phyloP scores from a whole-genome alignment of 2,888 invertebrate species.

The Drosophila peninsularis region DNA sequence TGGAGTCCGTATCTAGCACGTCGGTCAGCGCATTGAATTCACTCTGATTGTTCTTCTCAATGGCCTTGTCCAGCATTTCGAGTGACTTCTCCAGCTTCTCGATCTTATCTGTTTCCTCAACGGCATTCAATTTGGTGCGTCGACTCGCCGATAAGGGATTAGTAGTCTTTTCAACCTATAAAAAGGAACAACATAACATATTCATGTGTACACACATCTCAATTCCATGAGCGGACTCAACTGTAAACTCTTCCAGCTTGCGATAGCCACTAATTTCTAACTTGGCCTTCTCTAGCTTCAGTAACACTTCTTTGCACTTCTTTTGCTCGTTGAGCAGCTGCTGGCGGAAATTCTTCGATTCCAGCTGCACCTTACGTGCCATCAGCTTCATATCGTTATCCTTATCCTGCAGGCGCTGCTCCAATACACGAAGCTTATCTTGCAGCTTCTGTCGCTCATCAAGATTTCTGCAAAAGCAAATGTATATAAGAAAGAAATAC shows the following conservation, averaged over 20 bases:
- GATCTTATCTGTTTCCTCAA: slow-evolving; percentile 65
- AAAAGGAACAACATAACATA: neutral
- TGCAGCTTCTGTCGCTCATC: slow-evolving; percentile 90
- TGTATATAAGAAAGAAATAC: neutral
- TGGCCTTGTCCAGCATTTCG: slow-evolving; percentile 68
- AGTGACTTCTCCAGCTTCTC: slow-evolving; percentile 70
- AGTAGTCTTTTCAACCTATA: slow-evolving; percentile 38
- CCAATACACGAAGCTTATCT: slow-evolving; percentile 87
- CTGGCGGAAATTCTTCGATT: slow-evolving; percentile 90
- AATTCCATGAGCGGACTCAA: slow-evolving; percentile 26
- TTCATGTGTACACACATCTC: no score
- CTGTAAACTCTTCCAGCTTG: slow-evolving; percentile 82
- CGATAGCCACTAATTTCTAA: slow-evolving; percentile 81
- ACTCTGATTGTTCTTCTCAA: slow-evolving; percentile 68
- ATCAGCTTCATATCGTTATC: slow-evolving; percentile 88
- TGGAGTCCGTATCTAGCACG: slow-evolving; percentile 58
- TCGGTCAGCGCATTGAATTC: slow-evolving; percentile 67
- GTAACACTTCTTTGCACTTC: slow-evolving; percentile 89
- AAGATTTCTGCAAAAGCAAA: slow-evolving; percentile 86
- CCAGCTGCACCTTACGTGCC: slow-evolving; percentile 89
- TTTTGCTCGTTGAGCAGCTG: slow-evolving; percentile 89
- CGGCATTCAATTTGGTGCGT: slow-evolving; percentile 53
- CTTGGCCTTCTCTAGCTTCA: slow-evolving; percentile 86
- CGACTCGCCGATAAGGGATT: slow-evolving; percentile 60
- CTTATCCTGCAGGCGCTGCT: slow-evolving; percentile 86